Evolutionary conservation across 2,797 vertebrate genomes (phyloP).

Genomic region (Aplochiton taeniatus): DNA sequence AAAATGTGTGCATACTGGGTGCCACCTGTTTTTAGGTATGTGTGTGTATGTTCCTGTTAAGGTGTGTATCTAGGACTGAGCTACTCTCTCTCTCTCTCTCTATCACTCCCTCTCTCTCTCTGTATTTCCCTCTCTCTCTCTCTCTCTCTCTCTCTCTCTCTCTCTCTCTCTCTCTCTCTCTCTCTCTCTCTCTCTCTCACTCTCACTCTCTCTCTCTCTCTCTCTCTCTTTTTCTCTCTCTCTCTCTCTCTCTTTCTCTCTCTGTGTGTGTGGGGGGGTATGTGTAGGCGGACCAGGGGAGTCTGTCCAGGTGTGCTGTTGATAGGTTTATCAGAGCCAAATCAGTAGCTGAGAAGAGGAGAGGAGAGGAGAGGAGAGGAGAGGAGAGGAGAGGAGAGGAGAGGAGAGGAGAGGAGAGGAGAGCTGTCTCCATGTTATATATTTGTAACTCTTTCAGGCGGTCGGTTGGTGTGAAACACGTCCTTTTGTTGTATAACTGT

Average conservation of each 20-base stretch:
- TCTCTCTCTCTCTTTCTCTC: not conserved
- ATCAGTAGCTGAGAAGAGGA: not conserved
- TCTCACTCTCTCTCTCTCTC: not conserved
- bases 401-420: not conserved
- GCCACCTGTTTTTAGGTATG: too few relatives aligned
- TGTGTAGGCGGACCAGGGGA: not conserved
- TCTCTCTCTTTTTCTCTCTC: not conserved
- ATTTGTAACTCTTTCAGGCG: too few relatives aligned
- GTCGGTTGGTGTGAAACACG: too few relatives aligned
- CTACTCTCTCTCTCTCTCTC: too few relatives aligned
- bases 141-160: not conserved
- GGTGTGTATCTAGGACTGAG: conserved; percentile 9
- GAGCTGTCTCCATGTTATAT: too few relatives aligned
- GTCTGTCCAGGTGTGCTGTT: conserved; percentile 67
- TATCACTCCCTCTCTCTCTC: not conserved
- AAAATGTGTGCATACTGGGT: too few relatives aligned
- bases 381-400: not conserved
- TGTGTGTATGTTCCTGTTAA: not conserved
- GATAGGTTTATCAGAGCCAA: conserved; percentile 54
- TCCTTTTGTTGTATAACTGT: too few relatives aligned
- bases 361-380: not conserved
- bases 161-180: not conserved
- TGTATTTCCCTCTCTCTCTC: too few relatives aligned
- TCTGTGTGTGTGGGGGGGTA: not conserved
- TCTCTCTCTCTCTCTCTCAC: not conserved